These are phyloP conservation scores for Sorex araneus DNA, from an alignment of 2,113 vertebrate species.

Conservation along the genomic window DNA sequence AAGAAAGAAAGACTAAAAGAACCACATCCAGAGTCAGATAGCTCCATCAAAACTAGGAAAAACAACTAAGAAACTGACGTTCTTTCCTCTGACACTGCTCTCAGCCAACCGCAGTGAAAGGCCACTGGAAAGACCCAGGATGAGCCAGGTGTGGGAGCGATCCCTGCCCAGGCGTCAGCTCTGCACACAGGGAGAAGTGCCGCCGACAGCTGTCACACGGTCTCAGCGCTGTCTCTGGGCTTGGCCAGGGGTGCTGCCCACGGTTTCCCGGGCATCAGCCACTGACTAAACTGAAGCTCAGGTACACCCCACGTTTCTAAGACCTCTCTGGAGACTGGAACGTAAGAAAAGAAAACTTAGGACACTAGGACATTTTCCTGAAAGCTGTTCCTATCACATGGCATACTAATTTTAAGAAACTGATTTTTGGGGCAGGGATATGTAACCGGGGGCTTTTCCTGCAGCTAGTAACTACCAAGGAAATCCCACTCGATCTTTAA, in stretches of 20 bases:
- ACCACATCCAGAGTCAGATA: not conserved
- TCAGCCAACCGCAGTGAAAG: too few relatives aligned
- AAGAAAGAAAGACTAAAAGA: not conserved
- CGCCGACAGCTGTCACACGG: too few relatives aligned
- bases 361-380: not conserved
- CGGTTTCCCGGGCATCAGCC: not conserved
- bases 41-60: not conserved
- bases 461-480: slow-evolving; percentile 1
- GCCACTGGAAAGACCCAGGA: too few relatives aligned
- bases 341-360: slow-evolving; percentile 38
- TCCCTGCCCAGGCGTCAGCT: not conserved
- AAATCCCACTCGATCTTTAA: slow-evolving; percentile 23
- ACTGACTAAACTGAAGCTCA: not conserved
- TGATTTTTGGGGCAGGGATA: not conserved
- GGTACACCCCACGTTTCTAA: not conserved
- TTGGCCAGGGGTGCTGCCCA: not conserved
- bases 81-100: too few relatives aligned
- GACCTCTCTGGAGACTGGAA: not conserved
- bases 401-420: not conserved
- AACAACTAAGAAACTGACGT: not conserved
- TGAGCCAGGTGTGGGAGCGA: too few relatives aligned
- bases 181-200: not conserved
- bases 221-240: not conserved
- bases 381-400: not conserved
- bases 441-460: not conserved